A percentile compares a stretch with the other conserved stretches of the same genome.
Conservation (phyloP, 2,888 invertebrate genomes). For the Epinotia brunnichana region DNA sequence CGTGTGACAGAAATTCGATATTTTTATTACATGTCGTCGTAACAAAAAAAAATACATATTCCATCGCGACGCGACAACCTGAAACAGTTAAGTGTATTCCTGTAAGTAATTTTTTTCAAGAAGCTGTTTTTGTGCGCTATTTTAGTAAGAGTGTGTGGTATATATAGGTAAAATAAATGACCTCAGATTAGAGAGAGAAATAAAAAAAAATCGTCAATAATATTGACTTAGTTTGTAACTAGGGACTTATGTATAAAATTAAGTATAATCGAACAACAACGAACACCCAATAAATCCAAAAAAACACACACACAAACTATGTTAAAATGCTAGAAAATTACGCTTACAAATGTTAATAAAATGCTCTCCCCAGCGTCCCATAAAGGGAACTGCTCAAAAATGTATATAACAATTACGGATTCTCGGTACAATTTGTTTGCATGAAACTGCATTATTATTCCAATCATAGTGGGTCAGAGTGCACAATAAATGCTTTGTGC, state of each 20-base stretch:
- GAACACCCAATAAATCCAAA: not conserved
- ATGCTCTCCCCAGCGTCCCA: constrained; percentile 24
- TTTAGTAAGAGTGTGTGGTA: no score
- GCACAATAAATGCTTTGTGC: not conserved
- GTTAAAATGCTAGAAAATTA: constrained; percentile 1
- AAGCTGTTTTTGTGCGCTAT: no score
- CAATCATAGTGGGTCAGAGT: not conserved
- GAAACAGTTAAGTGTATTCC: not conserved
- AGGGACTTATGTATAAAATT: no score
- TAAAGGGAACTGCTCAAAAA: constrained; percentile 35
- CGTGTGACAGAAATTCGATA: constrained; percentile 20
- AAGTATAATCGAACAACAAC: no score
- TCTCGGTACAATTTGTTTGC: constrained; percentile 50
- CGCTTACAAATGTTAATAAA: constrained; percentile 12
- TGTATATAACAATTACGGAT: constrained; percentile 48
- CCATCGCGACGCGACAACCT: not conserved
- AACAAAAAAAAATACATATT: not conserved
- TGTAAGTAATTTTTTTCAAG: no score
- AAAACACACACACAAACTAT: not conserved
- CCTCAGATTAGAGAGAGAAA: no score
- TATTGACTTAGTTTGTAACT: no score
- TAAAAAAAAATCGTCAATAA: no score
- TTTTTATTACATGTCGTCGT: not conserved
- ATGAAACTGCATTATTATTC: constrained; percentile 49
- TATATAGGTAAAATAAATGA: no score